phyloP scores from a whole-genome alignment of 1,140 invertebrate species.

The Cherax quadricarinatus region DNA sequence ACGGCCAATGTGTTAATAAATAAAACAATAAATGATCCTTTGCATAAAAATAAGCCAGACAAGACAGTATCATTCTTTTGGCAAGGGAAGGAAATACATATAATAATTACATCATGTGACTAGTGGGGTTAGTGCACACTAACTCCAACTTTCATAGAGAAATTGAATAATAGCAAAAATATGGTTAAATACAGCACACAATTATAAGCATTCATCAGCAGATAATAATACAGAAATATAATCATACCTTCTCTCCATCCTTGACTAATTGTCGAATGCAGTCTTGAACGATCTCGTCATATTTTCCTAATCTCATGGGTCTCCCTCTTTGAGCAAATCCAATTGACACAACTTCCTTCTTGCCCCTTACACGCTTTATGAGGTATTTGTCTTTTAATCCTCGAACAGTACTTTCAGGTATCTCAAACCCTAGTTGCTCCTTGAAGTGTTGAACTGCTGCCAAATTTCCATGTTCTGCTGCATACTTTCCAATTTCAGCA shows the following conservation, averaged over 20 bases:
- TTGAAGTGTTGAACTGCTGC: conserved; percentile 76
- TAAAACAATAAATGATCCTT: too few relatives aligned
- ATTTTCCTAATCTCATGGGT: conserved; percentile 76
- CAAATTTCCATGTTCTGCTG: conserved; percentile 76
- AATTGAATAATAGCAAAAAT: too few relatives aligned
- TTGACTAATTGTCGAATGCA: conserved; percentile 76
- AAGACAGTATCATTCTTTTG: too few relatives aligned
- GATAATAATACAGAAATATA: background rate
- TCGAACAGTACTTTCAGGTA: conserved; percentile 77
- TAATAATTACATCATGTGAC: too few relatives aligned
- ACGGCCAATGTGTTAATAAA: too few relatives aligned
- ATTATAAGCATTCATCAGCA: background rate
- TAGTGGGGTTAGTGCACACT: too few relatives aligned
- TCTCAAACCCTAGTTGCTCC: conserved; percentile 75
- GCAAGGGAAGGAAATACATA: too few relatives aligned
- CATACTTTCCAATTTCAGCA: conserved; percentile 77
- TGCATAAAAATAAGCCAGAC: too few relatives aligned
- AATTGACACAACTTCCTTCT: conserved; percentile 75
- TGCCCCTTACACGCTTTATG: conserved; percentile 73
- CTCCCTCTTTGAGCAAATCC: conserved; percentile 76
- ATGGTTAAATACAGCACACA: too few relatives aligned
- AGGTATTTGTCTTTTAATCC: conserved; percentile 76
- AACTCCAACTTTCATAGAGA: too few relatives aligned
- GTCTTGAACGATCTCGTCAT: conserved; percentile 77
- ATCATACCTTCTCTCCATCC: conserved; percentile 75